These are phyloP conservation scores for Parus major DNA, from an alignment of 2,113 vertebrate species.

Conservation along the genomic window DNA sequence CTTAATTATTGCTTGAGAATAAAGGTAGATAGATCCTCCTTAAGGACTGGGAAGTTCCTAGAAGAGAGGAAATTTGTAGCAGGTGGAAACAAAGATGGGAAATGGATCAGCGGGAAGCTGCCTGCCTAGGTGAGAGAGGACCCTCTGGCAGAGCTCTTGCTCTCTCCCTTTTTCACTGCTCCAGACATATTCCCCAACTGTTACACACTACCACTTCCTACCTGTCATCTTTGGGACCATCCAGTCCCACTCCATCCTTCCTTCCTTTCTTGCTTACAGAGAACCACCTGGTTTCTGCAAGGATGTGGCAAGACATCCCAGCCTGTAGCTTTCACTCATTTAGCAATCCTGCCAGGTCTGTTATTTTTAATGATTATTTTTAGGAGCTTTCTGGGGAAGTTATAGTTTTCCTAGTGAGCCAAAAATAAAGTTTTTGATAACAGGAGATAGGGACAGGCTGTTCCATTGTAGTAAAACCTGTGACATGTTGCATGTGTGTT, in stretches of 20 bases:
- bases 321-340: constrained; percentile 13
- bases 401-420: constrained; percentile 43
- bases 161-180: background rate
- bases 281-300: background rate
- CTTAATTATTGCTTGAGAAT: background rate
- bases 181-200: background rate
- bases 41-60: background rate
- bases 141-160: background rate
- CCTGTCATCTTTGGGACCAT: background rate
- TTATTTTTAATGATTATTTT: constrained; percentile 48
- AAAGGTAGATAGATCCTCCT: background rate
- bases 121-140: background rate
- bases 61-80: background rate
- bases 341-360: background rate
- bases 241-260: background rate
- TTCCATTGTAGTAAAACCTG: constrained; percentile 17
- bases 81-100: background rate
- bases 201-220: background rate
- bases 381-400: constrained; percentile 41
- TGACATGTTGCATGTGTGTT: constrained; percentile 66
- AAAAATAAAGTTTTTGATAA: background rate
- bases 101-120: background rate
- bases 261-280: background rate
- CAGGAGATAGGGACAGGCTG: background rate
- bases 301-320: background rate